These are phyloP conservation scores for Pteropus rufus DNA, from an alignment of 2,797 vertebrate genomes.

Conservation along the genomic window DNA sequence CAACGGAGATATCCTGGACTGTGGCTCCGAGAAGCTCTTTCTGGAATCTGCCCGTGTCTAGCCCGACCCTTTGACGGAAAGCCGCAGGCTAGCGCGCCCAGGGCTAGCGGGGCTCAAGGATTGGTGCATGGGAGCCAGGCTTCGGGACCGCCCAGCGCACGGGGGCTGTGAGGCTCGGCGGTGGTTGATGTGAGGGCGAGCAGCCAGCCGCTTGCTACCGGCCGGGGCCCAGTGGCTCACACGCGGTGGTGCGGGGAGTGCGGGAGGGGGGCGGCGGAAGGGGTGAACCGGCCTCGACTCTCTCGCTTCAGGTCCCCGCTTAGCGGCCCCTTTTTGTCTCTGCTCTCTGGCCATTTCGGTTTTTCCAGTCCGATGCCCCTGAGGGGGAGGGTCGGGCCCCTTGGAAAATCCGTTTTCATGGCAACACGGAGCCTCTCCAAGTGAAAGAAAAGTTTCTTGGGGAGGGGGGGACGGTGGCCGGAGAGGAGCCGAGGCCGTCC, in stretches of 20 bases:
- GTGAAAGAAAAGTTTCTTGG: constrained; percentile 81
- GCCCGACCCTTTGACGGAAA: background rate
- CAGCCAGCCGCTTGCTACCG: background rate
- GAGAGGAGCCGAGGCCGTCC: constrained; percentile 75
- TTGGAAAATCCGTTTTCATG: constrained; percentile 79
- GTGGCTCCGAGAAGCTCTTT: background rate
- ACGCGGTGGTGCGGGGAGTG: background rate
- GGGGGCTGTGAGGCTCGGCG: background rate
- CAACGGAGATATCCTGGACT: background rate
- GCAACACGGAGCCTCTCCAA: constrained; percentile 78
- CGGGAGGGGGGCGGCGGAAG: background rate
- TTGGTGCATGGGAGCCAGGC: background rate
- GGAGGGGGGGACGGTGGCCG: background rate
- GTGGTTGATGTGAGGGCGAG: background rate
- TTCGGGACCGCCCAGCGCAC: background rate
- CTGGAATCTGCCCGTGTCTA: background rate
- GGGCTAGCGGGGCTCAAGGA: background rate
- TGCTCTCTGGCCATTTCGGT: constrained; percentile 69
- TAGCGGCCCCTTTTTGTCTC: constrained; percentile 74
- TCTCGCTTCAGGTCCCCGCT: background rate
- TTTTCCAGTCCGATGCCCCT: constrained; percentile 77
- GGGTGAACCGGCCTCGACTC: background rate
- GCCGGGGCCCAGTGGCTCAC: background rate
- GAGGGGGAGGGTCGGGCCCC: constrained; percentile 44
- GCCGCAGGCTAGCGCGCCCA: background rate